Base-by-base conservation (phyloP, 92 coral and sea anemone genomes). In the Palythoa caribaeorum region DNA sequence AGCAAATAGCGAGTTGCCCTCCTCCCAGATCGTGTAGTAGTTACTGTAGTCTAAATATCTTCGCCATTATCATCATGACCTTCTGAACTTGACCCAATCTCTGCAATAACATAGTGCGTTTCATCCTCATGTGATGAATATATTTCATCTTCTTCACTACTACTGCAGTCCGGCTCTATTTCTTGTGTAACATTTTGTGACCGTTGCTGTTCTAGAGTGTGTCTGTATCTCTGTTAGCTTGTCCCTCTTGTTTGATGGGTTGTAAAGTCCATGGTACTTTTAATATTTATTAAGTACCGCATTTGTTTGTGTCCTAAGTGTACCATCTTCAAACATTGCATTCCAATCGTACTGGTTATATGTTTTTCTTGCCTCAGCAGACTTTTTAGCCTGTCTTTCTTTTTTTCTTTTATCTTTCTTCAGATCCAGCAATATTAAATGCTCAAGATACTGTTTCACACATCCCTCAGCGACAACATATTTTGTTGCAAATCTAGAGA, bases 1-100 rank as follows among this genome's bases (percentile, higher is more conserved):
- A 90, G 95, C 91, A 93, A 93, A 93, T 93, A 84, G 90, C 92
- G 88, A 78, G 92, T 90, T 36, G 89, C 91, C 87, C 89, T 77
- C 78, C 90, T 88, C 69, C 92, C 92, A 88, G 90, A 92, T 88
- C 84, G 71, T 51, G 87, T 88, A 78, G 94, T 90, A 76, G 91
- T 90, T 80, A 76, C 91, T 69, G 83, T 90, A 83, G 78, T 90
- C 83, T 89, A 79, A 73, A 87, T 80, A 84, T 88, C 91, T n/a
- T 86, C 81, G n/a, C 73, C 84, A 35, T 59, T 72, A 16, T 84
- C 89, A 73, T 89, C 92, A 54, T 86, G 76, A 52, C 88, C 94
- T 16, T 88, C 94, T 81, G 94, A 87, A 88, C 88, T 88, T 53
- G 88, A 91, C 38, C 83, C 91, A 88, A 91, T 76, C 85, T 88